These are phyloP conservation scores for Psephotus haematonotus DNA, from an alignment of 2,113 vertebrate genomes.

Conservation along the genomic window DNA sequence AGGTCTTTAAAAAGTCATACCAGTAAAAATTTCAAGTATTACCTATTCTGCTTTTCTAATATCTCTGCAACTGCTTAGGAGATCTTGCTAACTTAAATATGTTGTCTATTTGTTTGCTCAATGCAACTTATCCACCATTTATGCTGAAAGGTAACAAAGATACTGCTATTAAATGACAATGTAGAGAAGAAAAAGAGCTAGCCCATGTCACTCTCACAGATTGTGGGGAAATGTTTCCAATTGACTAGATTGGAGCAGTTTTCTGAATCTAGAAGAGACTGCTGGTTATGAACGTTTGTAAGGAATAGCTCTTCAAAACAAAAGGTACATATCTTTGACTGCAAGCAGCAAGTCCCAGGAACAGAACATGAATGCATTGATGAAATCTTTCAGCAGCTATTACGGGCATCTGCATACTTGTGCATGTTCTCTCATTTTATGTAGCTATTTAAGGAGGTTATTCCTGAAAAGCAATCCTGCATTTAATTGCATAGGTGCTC, in stretches of 20 bases:
- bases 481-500: not conserved
- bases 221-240: fast-evolving
- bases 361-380: fast-evolving
- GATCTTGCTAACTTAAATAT: fast-evolving
- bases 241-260: not conserved
- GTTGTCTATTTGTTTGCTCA: not conserved
- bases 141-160: not conserved
- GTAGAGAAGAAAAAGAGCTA: fast-evolving
- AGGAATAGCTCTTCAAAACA: not conserved
- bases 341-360: fast-evolving
- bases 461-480: not conserved
- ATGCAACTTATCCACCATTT: not conserved
- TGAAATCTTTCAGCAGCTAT: not conserved
- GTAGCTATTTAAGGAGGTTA: not conserved
- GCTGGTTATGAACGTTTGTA: not conserved
- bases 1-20: not conserved
- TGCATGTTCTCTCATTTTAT: not conserved
- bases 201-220: not conserved
- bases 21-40: not conserved
- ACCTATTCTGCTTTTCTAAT: not conserved
- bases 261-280: not conserved
- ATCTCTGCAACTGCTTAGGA: not conserved
- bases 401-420: fast-evolving
- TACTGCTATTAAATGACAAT: not conserved
- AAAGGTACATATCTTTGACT: fast-evolving